Conservation (phyloP, 2,888 invertebrate species). For the Mimas tiliae region DNA sequence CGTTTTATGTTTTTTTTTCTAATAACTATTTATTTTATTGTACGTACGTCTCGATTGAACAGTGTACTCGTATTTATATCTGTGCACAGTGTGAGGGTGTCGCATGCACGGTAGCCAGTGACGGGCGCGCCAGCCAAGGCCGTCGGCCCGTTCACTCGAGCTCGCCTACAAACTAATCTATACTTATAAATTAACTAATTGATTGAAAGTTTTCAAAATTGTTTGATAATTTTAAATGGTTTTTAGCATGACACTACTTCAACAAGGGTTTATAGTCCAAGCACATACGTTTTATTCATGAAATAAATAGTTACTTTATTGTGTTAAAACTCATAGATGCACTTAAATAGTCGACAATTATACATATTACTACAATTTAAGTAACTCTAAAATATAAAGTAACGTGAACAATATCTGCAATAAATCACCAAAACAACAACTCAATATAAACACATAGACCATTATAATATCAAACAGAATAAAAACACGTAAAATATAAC, state of each 20-base stretch:
- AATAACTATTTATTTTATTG: background rate
- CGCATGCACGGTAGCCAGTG: conserved; percentile 57
- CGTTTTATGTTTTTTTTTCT: background rate
- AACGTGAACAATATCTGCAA: background rate
- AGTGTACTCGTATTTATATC: conserved; percentile 5
- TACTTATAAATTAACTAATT: conserved; percentile 38
- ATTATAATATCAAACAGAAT: background rate
- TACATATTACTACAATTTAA: too few species aligned
- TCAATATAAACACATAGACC: background rate
- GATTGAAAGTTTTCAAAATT: conserved; percentile 33
- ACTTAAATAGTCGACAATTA: too few species aligned
- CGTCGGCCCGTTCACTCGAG: conserved; percentile 58
- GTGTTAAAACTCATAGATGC: too few species aligned
- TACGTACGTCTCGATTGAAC: background rate
- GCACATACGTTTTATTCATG: too few species aligned
- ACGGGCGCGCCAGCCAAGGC: conserved; percentile 62
- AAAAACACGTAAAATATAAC: conserved; percentile 25
- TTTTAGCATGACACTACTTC: background rate
- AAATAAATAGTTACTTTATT: too few species aligned
- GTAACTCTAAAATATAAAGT: background rate
- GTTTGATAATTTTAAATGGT: background rate
- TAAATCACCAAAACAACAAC: background rate
- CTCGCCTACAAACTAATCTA: conserved; percentile 69
- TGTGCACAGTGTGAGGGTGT: conserved; percentile 36
- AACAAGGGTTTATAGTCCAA: too few species aligned